These are phyloP conservation scores for Clarias laeviceps DNA, from an alignment of 2,797 vertebrate genomes.

Conservation along the genomic window DNA sequence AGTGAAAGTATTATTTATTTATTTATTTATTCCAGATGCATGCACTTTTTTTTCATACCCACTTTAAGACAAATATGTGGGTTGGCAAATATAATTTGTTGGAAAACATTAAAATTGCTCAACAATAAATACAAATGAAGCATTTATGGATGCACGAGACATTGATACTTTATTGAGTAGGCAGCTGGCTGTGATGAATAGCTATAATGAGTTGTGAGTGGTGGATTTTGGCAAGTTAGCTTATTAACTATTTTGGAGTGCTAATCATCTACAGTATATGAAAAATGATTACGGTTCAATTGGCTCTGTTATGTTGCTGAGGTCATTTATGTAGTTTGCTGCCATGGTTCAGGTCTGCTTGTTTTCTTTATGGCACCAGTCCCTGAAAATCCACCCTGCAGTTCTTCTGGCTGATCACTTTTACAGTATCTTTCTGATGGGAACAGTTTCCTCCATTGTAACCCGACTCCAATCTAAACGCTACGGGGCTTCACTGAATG, in stretches of 20 bases:
- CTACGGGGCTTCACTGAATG: not conserved
- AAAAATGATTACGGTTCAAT: not conserved
- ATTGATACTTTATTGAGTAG: not conserved
- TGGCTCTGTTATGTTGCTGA: not conserved
- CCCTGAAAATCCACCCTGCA: not conserved
- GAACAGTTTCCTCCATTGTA: too few species aligned
- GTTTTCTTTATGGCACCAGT: too few species aligned
- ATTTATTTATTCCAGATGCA: not conserved
- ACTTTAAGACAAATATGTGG: not conserved
- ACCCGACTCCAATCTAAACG: not conserved
- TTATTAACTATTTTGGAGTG: not conserved
- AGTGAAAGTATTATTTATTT: not conserved
- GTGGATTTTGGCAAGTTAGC: constrained; percentile 6
- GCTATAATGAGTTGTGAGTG: not conserved
- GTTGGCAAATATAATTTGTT: constrained; percentile 1
- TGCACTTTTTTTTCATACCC: too few species aligned
- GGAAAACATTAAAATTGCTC: not conserved
- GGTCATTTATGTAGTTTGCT: not conserved
- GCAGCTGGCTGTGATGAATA: constrained; percentile 10
- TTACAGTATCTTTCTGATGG: not conserved
- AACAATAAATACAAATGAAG: not conserved
- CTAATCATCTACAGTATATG: not conserved
- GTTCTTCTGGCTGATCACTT: not conserved
- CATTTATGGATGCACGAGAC: not conserved
- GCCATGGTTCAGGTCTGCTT: not conserved